These are phyloP conservation scores for Asobara japonica DNA, from an alignment of 1,140 invertebrate genomes.

Conservation along the genomic window DNA sequence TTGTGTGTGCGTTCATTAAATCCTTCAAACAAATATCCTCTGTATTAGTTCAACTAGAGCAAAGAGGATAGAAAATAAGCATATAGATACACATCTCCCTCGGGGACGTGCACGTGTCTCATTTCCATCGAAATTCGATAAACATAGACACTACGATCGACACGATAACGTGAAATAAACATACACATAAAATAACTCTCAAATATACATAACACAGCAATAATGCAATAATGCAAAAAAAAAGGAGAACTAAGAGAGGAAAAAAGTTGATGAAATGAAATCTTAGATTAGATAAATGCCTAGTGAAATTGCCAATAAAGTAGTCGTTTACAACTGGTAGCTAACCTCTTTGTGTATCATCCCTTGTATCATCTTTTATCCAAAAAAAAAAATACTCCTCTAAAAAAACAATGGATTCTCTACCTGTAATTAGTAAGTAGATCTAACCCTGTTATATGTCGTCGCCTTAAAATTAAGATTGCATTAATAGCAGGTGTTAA, in stretches of 20 bases:
- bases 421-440: constrained; percentile 27
- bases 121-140: neutral
- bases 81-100: neutral
- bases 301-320: constrained; percentile 67
- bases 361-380: constrained; percentile 42
- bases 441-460: constrained; percentile 20
- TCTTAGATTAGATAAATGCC: constrained; percentile 62
- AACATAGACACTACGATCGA: neutral
- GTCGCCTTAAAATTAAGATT: no score
- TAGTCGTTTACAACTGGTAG: constrained; percentile 66
- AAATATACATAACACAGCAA: neutral
- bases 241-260: neutral
- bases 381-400: neutral
- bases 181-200: constrained; percentile 6
- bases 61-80: neutral
- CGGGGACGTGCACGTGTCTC: neutral
- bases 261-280: neutral
- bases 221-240: no score
- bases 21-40: no score
- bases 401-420: constrained; percentile 2
- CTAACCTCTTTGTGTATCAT: constrained; percentile 65
- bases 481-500: no score
- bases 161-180: neutral
- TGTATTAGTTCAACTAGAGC: no score
- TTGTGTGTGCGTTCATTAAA: no score